Percentiles rank a stretch among this genome's conserved stretches.
Evolutionary conservation across 2,888 invertebrate genomes (phyloP).

Genomic region (Phymatocera aterrima): DNA sequence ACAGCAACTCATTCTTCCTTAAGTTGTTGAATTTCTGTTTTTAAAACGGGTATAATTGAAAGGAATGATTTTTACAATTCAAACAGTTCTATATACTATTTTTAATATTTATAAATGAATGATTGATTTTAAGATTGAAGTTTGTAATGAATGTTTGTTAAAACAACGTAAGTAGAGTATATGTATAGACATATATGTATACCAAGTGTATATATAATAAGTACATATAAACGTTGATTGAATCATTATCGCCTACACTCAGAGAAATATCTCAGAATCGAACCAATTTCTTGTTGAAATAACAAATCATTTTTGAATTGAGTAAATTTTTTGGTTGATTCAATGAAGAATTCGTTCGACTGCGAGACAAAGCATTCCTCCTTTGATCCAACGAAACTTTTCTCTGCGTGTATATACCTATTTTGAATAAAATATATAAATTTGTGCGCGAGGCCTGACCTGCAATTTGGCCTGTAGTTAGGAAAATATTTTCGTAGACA

Average conservation of each 20-base stretch:
- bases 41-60: not conserved
- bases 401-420: no score
- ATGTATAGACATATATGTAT: no score
- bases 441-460: slow-evolving; percentile 38
- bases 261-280: no score
- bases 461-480: slow-evolving; percentile 41
- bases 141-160: no score
- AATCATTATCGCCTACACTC: no score
- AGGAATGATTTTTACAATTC: not conserved
- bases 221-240: no score
- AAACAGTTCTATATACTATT: not conserved
- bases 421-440: not conserved
- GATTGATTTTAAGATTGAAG: not conserved
- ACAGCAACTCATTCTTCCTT: slow-evolving; percentile 27
- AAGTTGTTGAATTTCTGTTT: not conserved
- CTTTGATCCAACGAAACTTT: no score
- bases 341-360: no score
- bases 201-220: slow-evolving; percentile 6
- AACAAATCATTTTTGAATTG: no score
- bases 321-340: no score
- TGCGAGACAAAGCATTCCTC: no score
- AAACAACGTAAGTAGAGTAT: slow-evolving; percentile 42
- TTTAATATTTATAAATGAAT: slow-evolving; percentile 4
- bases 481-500: slow-evolving; percentile 41
- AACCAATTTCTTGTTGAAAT: no score